These are phyloP conservation scores for Bolborhynchus lineola DNA, from an alignment of 2,113 vertebrate genomes.

Conservation along the genomic window DNA sequence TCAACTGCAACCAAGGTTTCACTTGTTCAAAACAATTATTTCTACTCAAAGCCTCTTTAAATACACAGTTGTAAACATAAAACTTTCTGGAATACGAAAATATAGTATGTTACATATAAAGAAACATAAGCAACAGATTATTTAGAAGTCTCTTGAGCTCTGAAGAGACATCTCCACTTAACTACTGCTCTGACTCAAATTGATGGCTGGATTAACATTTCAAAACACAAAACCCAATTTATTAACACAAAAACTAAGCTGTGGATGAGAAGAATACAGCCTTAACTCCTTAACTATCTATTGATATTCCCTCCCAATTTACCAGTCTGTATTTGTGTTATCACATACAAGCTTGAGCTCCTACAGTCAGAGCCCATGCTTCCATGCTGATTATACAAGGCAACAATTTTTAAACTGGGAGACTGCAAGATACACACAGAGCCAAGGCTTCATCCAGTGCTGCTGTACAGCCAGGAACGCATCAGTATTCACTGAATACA, in stretches of 20 bases:
- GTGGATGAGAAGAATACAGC: neutral
- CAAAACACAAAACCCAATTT: neutral
- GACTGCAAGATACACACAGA: neutral
- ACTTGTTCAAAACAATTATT: neutral
- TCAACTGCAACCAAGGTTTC: neutral
- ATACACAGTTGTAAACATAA: neutral
- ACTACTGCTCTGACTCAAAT: neutral
- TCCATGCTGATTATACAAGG: neutral
- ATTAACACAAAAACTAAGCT: neutral
- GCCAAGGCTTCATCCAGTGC: neutral
- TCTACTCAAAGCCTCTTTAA: neutral
- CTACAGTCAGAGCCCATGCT: neutral
- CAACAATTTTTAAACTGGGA: neutral
- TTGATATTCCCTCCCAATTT: neutral
- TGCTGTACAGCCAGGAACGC: neutral
- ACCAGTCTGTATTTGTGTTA: neutral
- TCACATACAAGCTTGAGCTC: neutral
- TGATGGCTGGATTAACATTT: neutral
- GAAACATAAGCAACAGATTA: neutral
- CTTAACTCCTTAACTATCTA: neutral
- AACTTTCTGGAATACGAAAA: neutral
- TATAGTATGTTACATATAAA: neutral
- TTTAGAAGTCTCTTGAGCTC: neutral
- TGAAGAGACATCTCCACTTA: neutral
- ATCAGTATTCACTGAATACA: neutral